Base-by-base conservation (phyloP, 92 coral and sea anemone genomes). In the Umimayanthus chanpuru region DNA sequence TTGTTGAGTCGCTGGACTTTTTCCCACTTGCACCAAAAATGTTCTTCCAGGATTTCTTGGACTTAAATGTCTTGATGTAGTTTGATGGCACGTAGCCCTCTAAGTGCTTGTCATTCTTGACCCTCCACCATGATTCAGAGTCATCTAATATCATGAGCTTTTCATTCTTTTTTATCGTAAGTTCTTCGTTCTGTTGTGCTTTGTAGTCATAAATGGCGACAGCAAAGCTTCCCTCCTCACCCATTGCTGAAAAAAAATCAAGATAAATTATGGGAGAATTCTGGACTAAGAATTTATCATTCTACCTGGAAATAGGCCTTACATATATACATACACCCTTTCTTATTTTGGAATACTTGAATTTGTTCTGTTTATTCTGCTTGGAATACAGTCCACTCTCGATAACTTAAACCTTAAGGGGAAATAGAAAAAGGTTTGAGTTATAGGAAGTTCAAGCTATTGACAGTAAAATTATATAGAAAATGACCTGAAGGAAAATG, bases 11-110 rank as follows among this genome's bases (percentile, higher is more conserved):
- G 38, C 91, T 83, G 88, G 89, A 89, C 85, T 94, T 94, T 9
- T 78, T 81, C 39, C 89, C 93, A 82, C 90, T 89, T 90, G 93
- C 94, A 41, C 90, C 90, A 76, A 92, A 91, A 26, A 94, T 87
- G 70, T 90, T 93, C 82, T 95, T 94, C 80, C 90, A 87, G 29
- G 82, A 86, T 36, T 78, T 72, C 73, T 92, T 94, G 18, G 92
- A 87, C 74, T 89, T 91, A 68, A 89, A 82, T 67, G 90, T 81
- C 64, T 87, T 93, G 77, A 97, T 91, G 79, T 97, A 97, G 89
- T 97, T 97, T 43, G 99, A 97, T 0, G 99, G 99, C n/a, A 97
- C 99, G 85, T 92, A 96, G 1, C 99, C 99, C 11, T 92, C 91
- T 74, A 89, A 94, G 2, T 83, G 94, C 16, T 77, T 91, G n/a